phyloP scores from a whole-genome alignment of 2,888 invertebrate species.

The Danaus chrysippus region DNA sequence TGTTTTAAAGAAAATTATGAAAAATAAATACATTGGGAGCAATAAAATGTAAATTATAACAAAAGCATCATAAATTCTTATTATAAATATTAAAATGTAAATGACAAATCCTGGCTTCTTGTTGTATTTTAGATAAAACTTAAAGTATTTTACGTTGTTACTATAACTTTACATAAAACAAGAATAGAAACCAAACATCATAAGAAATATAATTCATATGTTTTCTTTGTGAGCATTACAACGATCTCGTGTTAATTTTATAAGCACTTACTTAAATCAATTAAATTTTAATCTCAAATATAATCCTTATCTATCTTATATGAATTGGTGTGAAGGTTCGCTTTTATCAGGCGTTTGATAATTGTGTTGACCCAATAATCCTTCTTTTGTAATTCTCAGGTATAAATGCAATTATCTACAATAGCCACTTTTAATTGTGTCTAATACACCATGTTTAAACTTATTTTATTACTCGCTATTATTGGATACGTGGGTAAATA shows the following conservation, averaged over 20 bases:
- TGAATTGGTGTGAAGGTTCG: conserved; percentile 62
- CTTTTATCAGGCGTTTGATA: conserved; percentile 56
- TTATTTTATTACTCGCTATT: conserved; percentile 38
- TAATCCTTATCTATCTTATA: conserved; percentile 25
- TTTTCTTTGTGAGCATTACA: conserved; percentile 15
- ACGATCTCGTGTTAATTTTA: conserved; percentile 13
- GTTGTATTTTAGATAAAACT: too few species aligned
- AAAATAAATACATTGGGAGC: too few species aligned
- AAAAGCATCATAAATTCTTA: too few species aligned
- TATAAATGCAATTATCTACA: conserved; percentile 48
- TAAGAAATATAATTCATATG: background rate
- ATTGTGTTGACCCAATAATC: conserved; percentile 60
- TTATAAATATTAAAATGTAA: too few species aligned
- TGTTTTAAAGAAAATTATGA: background rate
- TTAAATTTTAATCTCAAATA: conserved; percentile 17
- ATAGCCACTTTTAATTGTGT: conserved; percentile 32
- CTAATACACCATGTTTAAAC: conserved; percentile 44
- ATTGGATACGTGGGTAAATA: conserved; percentile 43
- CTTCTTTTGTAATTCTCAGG: conserved; percentile 53
- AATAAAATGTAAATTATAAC: too few species aligned
- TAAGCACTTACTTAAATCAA: conserved; percentile 18
- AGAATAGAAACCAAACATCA: background rate
- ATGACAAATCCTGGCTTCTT: too few species aligned
- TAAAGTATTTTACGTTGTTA: too few species aligned
- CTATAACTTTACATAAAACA: background rate